These are phyloP conservation scores for Misgurnus anguillicaudatus DNA, from an alignment of 2,113 vertebrate species.

Conservation along the genomic window DNA sequence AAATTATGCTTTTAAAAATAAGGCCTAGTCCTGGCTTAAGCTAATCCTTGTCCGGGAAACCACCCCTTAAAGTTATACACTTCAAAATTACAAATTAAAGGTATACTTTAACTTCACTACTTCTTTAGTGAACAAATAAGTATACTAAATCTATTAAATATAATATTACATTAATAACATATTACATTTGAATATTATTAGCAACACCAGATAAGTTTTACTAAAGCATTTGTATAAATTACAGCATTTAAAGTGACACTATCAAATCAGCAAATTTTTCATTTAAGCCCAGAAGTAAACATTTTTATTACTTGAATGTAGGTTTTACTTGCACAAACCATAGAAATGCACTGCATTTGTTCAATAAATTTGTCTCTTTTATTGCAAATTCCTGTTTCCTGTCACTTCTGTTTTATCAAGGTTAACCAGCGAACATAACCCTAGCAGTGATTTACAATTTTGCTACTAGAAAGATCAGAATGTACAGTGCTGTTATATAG, in stretches of 20 bases:
- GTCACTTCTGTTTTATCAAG: not conserved
- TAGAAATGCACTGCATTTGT: not conserved
- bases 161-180: no score
- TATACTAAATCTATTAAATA: no score
- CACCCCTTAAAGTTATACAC: no score
- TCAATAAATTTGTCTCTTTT: constrained; percentile 21
- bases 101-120: no score
- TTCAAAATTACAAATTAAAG: no score
- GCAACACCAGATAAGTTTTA: no score
- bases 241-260: not conserved
- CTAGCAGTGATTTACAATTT: not conserved
- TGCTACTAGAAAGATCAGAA: not conserved
- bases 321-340: not conserved
- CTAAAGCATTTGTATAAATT: not conserved
- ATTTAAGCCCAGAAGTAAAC: not conserved
- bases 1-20: no score
- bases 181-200: no score
- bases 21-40: no score
- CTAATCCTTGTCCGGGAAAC: no score
- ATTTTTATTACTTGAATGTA: not conserved
- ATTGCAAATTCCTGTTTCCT: no score
- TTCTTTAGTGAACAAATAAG: no score
- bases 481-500: not conserved
- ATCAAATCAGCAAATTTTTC: not conserved
- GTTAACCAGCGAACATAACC: not conserved